phyloP scores from a whole-genome alignment of 2,113 vertebrate species.

The Eudyptes chrysolophus region DNA sequence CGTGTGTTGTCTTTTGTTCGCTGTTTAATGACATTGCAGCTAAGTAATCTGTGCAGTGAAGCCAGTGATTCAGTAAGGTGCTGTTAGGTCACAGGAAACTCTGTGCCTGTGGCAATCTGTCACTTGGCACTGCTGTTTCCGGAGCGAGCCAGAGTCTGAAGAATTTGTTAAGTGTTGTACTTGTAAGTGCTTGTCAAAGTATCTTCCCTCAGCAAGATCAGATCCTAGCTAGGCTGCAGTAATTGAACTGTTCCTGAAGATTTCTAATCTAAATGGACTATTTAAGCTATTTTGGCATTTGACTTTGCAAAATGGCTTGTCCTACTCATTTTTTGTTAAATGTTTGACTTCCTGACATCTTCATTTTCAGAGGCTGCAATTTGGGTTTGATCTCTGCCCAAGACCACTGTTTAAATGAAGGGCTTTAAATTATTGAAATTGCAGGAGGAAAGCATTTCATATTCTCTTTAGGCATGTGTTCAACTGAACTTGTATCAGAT shows the following conservation, averaged over 20 bases:
- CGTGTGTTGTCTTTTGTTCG: background rate
- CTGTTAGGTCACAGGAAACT: background rate
- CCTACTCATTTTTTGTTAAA: background rate
- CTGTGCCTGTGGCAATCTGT: background rate
- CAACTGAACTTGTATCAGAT: background rate
- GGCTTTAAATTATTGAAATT: background rate
- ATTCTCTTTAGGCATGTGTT: background rate
- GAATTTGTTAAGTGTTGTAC: background rate
- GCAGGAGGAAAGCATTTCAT: background rate
- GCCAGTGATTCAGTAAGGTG: background rate
- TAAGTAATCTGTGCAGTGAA: background rate
- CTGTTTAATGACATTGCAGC: background rate
- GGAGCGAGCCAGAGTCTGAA: background rate
- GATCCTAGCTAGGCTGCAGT: background rate
- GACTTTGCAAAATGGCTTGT: background rate
- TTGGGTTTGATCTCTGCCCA: slow-evolving; percentile 1
- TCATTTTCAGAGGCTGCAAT: background rate
- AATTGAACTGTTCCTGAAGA: background rate
- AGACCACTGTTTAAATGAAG: background rate
- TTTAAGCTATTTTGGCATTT: background rate
- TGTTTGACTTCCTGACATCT: background rate
- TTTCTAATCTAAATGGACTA: background rate
- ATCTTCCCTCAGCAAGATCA: background rate
- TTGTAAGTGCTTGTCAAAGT: background rate
- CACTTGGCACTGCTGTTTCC: background rate